Conservation (phyloP, 2,113 vertebrate species). For the Mugil cephalus region DNA sequence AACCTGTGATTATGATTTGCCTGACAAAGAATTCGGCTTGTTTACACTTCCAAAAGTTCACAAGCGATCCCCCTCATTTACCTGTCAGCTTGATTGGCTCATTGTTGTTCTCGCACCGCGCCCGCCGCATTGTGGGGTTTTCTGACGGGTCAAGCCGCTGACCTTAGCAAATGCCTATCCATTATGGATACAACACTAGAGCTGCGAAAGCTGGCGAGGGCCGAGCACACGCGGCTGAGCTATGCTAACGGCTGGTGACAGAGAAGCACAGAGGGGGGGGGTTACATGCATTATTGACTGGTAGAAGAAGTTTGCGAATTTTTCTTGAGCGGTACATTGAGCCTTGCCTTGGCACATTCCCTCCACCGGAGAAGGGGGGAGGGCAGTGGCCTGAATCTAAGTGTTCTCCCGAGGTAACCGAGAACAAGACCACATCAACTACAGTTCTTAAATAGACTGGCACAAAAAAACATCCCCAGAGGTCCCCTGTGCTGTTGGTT, state of each 20-base stretch:
- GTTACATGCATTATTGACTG: slow-evolving; percentile 73
- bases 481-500: slow-evolving; percentile 27
- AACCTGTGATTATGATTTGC: slow-evolving; percentile 61
- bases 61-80: slow-evolving; percentile 56
- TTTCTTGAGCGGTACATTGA: slow-evolving; percentile 60
- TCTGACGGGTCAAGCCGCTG: slow-evolving; percentile 47
- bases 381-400: slow-evolving; percentile 64
- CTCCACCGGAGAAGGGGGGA: slow-evolving; percentile 15
- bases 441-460: slow-evolving; percentile 41
- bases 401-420: slow-evolving; percentile 47
- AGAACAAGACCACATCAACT: slow-evolving; percentile 36
- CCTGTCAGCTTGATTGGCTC: slow-evolving; percentile 59
- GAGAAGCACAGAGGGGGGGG: slow-evolving; percentile 18
- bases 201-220: slow-evolving; percentile 42
- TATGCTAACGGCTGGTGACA: slow-evolving; percentile 47
- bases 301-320: slow-evolving; percentile 47
- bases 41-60: slow-evolving; percentile 69
- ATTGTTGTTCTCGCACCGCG: slow-evolving; percentile 45
- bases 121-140: slow-evolving; percentile 14
- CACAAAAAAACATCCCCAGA: slow-evolving; percentile 31
- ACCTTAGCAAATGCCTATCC: slow-evolving; percentile 66
- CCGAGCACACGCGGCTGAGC: slow-evolving; percentile 59
- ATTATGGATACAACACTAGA: slow-evolving; percentile 66
- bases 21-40: slow-evolving; percentile 57
- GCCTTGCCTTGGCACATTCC: slow-evolving; percentile 42